Conservation (phyloP, 1,140 invertebrate genomes). For the Akabosia matsudoensis region DNA sequence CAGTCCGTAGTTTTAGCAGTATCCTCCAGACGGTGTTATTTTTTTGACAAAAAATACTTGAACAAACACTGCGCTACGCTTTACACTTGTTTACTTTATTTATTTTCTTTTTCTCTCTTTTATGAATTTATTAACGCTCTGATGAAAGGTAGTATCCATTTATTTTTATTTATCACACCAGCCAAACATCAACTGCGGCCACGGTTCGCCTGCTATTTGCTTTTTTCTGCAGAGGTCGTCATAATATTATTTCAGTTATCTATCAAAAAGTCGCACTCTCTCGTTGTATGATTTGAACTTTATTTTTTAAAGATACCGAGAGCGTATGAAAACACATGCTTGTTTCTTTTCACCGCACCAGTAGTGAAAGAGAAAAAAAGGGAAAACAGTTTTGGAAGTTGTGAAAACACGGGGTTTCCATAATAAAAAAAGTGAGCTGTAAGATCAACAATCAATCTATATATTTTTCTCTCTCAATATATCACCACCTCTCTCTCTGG, state of each 20-base stretch:
- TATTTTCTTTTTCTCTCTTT: neutral
- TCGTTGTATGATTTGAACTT: too few relatives aligned
- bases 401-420: constrained; percentile 36
- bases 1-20: neutral
- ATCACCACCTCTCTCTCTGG: neutral
- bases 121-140: neutral
- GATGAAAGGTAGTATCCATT: constrained; percentile 1
- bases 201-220: constrained; percentile 8
- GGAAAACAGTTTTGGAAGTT: constrained; percentile 38
- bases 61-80: too few relatives aligned
- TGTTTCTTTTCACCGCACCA: constrained; percentile 49
- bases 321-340: constrained; percentile 50
- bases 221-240: neutral
- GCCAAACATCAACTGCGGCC: constrained; percentile 7
- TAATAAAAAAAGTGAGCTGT: constrained; percentile 31
- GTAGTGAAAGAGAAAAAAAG: constrained; percentile 42
- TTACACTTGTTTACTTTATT: neutral
- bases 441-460: constrained; percentile 46
- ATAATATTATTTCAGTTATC: constrained; percentile 24
- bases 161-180: constrained; percentile 2
- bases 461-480: neutral
- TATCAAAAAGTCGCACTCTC: constrained; percentile 15
- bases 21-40: neutral
- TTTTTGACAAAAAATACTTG: neutral
- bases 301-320: constrained; percentile 5